Base-by-base conservation (phyloP, 2,797 vertebrate species). In the Pelodytes ibericus region DNA sequence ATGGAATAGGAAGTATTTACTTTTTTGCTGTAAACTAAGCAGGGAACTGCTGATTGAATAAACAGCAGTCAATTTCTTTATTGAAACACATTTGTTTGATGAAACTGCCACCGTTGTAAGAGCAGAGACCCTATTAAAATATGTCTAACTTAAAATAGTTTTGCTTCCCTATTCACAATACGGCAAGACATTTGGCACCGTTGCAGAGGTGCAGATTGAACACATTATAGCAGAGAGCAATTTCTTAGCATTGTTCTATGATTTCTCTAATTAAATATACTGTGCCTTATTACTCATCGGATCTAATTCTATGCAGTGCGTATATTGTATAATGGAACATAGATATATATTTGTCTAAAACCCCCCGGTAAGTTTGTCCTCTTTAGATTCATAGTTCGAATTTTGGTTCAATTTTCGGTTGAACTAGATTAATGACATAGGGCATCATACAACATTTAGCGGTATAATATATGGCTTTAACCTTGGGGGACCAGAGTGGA, bases 161-260 rank as follows among this genome's bases (percentile, higher is more conserved):
- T n/a, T n/a, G n/a, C n/a, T n/a, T n/a, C n/a, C n/a, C n/a, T n/a
- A n/a, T n/a, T n/a, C n/a, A n/a, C n/a, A n/a, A n/a, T n/a, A n/a
- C n/a, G n/a, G n/a, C n/a, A n/a, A n/a, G n/a, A n/a, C n/a, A n/a
- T n/a, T n/a, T n/a, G n/a, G n/a, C n/a, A 3, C 9, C 26, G 27
- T 7, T 16, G 15, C 26, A 60, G 66, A 62, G 51, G 47, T 27
- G 16, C 6, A 49, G 66, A 76, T 70, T n/a, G 63, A 76, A 76
- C 22, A 76, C n/a, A 62, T 70, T 77, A 36, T 77, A 69, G 67
- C 22, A 77, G 53, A 60, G 56, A 41, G 41, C 67, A 71, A 58
- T 71, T 71, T 71, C 58, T 58, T 51, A 25, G 49, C 36, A 77
- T 30, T 18, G 9, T 15, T 10, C 25, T 51, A 30, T 63, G 29